phyloP scores from a whole-genome alignment of 1,140 invertebrate genomes.

The Drosophila triauraria region DNA sequence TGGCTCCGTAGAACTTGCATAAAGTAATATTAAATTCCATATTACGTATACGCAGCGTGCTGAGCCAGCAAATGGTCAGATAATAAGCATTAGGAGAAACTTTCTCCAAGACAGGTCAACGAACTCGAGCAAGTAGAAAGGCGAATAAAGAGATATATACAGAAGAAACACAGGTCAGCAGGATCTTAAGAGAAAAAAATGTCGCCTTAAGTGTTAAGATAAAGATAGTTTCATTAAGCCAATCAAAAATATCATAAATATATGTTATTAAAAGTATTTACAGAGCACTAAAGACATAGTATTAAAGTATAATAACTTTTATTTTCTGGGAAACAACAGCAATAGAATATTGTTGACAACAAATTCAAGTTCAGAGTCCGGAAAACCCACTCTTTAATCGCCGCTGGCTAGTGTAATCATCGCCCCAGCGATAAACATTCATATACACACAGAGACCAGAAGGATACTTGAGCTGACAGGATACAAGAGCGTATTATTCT shows the following conservation, averaged over 20 bases:
- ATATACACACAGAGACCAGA: constrained; percentile 4
- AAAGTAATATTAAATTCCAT: constrained; percentile 74
- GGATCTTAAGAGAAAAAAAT: neutral
- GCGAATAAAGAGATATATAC: neutral
- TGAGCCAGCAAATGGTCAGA: constrained; percentile 66
- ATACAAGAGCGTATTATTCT: constrained; percentile 61
- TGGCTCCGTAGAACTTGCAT: constrained; percentile 42
- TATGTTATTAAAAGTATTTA: rapidly evolving
- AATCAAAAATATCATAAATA: no score
- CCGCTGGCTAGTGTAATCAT: constrained; percentile 2
- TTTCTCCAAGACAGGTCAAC: constrained; percentile 29
- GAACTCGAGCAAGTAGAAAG: constrained; percentile 11
- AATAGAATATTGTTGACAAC: constrained; percentile 14
- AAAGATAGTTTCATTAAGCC: neutral
- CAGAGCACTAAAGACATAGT: neutral
- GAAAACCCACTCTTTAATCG: neutral
- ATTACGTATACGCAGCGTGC: constrained; percentile 70
- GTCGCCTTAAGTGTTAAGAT: neutral
- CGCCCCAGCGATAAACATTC: constrained; percentile 8
- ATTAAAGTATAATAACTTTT: neutral
- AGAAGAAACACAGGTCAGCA: neutral
- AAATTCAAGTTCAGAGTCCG: neutral
- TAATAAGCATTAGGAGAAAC: constrained; percentile 62
- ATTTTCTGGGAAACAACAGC: neutral
- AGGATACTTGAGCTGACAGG: constrained; percentile 34